Conservation (phyloP, 2,888 invertebrate genomes). For the Chymomyza caudatula region DNA sequence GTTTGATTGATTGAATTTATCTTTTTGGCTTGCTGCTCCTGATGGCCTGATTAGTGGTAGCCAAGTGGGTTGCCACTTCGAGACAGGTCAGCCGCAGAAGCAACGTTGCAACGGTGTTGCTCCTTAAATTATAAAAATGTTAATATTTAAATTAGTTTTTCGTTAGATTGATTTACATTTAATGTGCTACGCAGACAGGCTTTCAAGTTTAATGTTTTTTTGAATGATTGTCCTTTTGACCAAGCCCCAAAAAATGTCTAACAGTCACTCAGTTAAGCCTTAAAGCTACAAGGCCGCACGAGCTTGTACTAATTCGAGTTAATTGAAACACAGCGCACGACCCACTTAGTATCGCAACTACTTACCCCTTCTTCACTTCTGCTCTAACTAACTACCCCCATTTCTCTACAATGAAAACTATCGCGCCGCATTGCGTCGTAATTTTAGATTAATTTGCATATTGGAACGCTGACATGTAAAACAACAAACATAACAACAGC, state of each 20-base stretch:
- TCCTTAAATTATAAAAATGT: not conserved
- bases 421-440: conserved; percentile 40
- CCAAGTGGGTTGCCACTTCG: not conserved
- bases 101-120: not conserved
- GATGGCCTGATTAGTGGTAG: not conserved
- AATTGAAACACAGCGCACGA: conserved; percentile 35
- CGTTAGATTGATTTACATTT: conserved; percentile 42
- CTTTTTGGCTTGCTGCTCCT: conserved; percentile 20
- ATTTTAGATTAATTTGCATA: conserved; percentile 67
- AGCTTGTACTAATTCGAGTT: conserved; percentile 41
- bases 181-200: not conserved
- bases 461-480: conserved; percentile 45
- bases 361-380: not conserved
- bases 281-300: not conserved
- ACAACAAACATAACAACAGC: conserved; percentile 3
- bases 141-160: conserved; percentile 49
- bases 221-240: not conserved
- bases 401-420: conserved; percentile 23
- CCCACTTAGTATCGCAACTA: not conserved
- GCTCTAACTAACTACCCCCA: not conserved
- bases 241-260: too few species aligned
- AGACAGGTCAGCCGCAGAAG: not conserved
- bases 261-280: not conserved
- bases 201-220: not conserved
- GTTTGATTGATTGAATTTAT: conserved; percentile 73